Evolutionary conservation across 1,140 invertebrate genomes (phyloP), one percentile per base, ranked within the genome.

Genomic region (Dufourea novaeangliae): DNA sequence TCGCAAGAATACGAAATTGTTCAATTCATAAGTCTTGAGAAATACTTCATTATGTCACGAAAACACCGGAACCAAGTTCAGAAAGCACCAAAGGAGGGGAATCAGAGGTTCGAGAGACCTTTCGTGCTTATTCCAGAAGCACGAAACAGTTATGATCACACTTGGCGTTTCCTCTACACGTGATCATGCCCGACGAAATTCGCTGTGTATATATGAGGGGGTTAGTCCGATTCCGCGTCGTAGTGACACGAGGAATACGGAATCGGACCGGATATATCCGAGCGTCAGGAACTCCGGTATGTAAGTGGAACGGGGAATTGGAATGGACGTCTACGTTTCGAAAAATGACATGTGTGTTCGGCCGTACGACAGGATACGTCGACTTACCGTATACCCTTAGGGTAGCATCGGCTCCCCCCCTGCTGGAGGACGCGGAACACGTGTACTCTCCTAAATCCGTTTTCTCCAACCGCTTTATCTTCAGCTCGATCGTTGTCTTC

Each of bases 371-470:
- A 22, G 17, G 11, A 27, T 52, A 63, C 17, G 14, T 62, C 22
- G 71, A 76, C 93, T 94, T 92, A 96, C 96, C 94, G 89, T 95
- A 95, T 50, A 97, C 89, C 72, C 95, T 90, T 82, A 96, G 93
- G 20, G 93, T 94, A 34, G 94, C 94, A 76, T 95, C 94, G 17
- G 95, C 94, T 84, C 93, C 95, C 1, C 96, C 96, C 85, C 96
- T 93, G 10, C 94, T 94, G 80, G 96, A 97, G 17, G 94, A 94
- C 3, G 96, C 95, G 5, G 95, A 94, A 88, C 96, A 97, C 50
- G 93, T 95, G 91, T 96, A 97, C 22, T 94, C 94, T 1, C 96
- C 96, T 54, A 94, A 93, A 89, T 97, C 96, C 52, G 92, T 90
- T 74, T 93, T 90, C 32, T 93, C 92, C 78, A 96, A 94, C 73